phyloP scores from a whole-genome alignment of 1,140 invertebrate species.

The Lucilia sericata region DNA sequence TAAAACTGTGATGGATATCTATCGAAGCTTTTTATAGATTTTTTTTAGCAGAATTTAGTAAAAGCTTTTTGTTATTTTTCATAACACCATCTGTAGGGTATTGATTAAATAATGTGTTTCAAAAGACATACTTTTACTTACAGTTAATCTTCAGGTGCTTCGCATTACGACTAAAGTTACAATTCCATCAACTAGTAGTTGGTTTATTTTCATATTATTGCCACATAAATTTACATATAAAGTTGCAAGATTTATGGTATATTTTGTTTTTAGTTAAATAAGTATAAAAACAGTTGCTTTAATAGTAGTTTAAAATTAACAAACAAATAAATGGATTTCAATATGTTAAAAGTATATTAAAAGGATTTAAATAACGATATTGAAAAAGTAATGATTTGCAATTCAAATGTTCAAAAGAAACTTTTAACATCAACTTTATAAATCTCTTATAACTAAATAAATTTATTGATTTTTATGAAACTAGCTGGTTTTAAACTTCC shows the following conservation, averaged over 20 bases:
- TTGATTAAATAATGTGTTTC: background rate
- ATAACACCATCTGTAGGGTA: background rate
- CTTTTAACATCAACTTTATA: too few relatives aligned
- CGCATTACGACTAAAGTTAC: background rate
- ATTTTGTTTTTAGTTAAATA: background rate
- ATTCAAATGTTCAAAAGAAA: too few relatives aligned
- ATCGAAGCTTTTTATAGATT: too few relatives aligned
- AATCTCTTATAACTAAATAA: too few relatives aligned
- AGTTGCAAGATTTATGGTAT: background rate
- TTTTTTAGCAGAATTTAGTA: too few relatives aligned
- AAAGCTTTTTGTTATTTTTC: too few relatives aligned
- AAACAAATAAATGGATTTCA: background rate
- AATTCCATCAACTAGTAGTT: background rate
- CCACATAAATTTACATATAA: constrained; percentile 14
- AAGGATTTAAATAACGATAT: background rate
- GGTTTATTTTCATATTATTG: background rate
- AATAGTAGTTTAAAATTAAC: background rate
- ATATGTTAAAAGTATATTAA: too few relatives aligned
- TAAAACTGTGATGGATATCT: too few relatives aligned
- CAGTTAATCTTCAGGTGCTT: background rate
- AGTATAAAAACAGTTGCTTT: background rate
- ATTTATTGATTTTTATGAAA: too few relatives aligned
- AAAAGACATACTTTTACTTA: background rate
- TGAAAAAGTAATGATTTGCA: too few relatives aligned
- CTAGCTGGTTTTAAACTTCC: too few relatives aligned